Conservation (phyloP, 2,113 vertebrate species). For the Miniopterus natalensis region DNA sequence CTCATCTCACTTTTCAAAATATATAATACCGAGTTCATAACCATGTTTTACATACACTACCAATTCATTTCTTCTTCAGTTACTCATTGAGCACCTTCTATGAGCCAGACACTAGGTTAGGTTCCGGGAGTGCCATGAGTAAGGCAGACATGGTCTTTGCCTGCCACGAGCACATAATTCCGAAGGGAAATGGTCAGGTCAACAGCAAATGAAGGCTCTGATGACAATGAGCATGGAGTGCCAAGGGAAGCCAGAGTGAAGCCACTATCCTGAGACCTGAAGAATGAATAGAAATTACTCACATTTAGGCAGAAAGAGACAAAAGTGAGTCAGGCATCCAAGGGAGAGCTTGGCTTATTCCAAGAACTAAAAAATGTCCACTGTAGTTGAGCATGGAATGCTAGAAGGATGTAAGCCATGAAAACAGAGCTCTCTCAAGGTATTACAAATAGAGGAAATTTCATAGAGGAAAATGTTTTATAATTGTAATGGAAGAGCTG, state of each 20-base stretch:
- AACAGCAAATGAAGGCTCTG: background rate
- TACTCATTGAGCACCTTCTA: conserved; percentile 8
- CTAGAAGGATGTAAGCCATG: background rate
- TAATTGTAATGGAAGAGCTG: background rate
- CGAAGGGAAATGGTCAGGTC: background rate
- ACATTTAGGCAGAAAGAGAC: background rate
- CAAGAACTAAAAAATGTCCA: conserved; percentile 13
- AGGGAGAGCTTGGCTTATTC: background rate
- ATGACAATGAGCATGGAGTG: background rate
- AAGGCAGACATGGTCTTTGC: background rate
- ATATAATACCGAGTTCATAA: background rate
- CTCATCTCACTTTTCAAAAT: conserved; percentile 37
- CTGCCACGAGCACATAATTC: background rate
- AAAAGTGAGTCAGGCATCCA: background rate
- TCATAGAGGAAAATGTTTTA: background rate
- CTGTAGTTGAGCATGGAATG: background rate
- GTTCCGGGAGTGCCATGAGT: background rate
- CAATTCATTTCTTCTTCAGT: conserved; percentile 13
- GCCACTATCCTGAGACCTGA: background rate
- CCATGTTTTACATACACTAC: background rate
- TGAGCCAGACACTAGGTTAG: background rate
- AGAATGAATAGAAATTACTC: background rate
- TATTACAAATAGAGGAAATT: conserved; percentile 44
- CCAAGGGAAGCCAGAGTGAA: background rate
- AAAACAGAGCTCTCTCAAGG: conserved; percentile 27